Evolutionary conservation across 1,140 invertebrate genomes (phyloP).

Genomic region (Macrotrachela quadricornifera): DNA sequence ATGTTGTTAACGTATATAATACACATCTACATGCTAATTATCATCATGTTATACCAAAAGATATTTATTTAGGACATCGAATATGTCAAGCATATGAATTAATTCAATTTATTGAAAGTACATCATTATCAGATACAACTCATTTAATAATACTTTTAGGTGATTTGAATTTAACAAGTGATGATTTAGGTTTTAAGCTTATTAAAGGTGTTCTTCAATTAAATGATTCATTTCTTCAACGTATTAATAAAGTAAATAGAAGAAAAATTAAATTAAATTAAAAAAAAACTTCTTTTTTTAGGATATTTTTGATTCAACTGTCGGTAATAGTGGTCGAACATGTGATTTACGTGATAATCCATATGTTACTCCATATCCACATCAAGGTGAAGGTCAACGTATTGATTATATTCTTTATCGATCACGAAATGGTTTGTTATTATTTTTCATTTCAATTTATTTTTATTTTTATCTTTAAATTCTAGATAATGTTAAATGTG

Average conservation of each 20-base stretch:
- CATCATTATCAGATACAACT: neutral
- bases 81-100: slow-evolving; percentile 4
- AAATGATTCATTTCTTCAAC: neutral
- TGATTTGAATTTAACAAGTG: slow-evolving; percentile 1
- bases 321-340: neutral
- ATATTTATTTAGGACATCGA: slow-evolving; percentile 3
- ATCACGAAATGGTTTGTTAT: neutral
- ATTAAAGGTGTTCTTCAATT: slow-evolving; percentile 16
- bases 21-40: slow-evolving; percentile 9
- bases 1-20: neutral
- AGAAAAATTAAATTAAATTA: neutral
- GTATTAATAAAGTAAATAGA: neutral
- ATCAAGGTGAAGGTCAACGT: neutral
- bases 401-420: slow-evolving; percentile 7
- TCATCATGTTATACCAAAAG: neutral
- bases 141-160: slow-evolving; percentile 2
- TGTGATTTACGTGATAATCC: neutral
- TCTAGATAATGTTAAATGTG: too few species aligned
- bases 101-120: slow-evolving; percentile 3
- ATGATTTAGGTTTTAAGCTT: slow-evolving; percentile 18
- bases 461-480: too few species aligned
- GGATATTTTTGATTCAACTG: neutral
- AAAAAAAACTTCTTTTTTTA: neutral
- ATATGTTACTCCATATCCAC: neutral
- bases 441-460: too few species aligned